Evolutionary conservation across 2,797 vertebrate species (phyloP).

Genomic region (Coranthus polyacanthus): DNA sequence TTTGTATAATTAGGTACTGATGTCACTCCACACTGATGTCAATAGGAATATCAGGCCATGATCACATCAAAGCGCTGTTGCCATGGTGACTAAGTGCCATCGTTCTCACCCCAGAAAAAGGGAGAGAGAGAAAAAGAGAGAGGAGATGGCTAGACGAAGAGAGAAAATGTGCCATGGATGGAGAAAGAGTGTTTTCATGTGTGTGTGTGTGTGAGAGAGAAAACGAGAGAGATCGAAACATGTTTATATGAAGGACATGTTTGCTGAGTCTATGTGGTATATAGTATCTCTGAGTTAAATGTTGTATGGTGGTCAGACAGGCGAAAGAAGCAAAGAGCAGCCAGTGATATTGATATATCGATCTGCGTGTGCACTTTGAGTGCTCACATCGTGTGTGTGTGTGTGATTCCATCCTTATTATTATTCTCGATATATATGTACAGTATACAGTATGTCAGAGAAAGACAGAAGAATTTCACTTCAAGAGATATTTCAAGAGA

Average conservation of each 20-base stretch:
- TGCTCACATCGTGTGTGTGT: not conserved
- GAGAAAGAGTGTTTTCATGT: constrained; percentile 36
- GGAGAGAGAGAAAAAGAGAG: constrained; percentile 29
- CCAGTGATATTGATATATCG: constrained; percentile 61
- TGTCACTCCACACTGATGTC: constrained; percentile 82
- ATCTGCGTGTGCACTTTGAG: constrained; percentile 52
- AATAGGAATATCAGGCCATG: constrained; percentile 81
- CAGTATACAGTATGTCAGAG: not conserved
- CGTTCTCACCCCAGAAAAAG: constrained; percentile 77
- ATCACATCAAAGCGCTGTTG: constrained; percentile 85
- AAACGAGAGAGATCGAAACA: constrained; percentile 12
- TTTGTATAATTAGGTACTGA: constrained; percentile 80
- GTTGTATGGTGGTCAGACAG: constrained; percentile 55
- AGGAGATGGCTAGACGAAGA: constrained; percentile 49
- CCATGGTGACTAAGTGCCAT: constrained; percentile 86
- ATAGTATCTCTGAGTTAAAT: constrained; percentile 55
- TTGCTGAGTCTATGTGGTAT: constrained; percentile 35
- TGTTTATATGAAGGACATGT: constrained; percentile 29
- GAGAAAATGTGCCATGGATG: constrained; percentile 43
- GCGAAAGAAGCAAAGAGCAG: constrained; percentile 46
- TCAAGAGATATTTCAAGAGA: constrained; percentile 12
- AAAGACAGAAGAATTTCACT: not conserved
- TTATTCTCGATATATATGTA: constrained; percentile 40
- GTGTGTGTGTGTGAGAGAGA: constrained; percentile 5
- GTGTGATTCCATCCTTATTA: constrained; percentile 41